Conservation (phyloP, 2,888 invertebrate genomes). For the Lepetodrilus schrolli region DNA sequence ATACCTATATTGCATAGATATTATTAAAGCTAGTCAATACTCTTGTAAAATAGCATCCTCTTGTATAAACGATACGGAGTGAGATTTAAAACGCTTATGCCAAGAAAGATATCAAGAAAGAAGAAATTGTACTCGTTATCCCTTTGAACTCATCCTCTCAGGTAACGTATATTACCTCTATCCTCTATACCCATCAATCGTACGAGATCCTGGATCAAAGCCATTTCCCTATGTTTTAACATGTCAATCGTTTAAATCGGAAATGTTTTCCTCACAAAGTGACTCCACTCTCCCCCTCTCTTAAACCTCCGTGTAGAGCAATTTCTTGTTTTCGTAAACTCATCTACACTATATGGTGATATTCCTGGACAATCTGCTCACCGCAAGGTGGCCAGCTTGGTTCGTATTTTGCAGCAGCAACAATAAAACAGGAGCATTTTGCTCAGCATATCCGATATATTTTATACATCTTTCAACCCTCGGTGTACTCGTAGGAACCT, state of each 20-base stretch:
- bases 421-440: conserved; percentile 23
- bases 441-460: conserved; percentile 22
- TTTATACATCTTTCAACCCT: conserved; percentile 23
- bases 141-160: too few relatives aligned
- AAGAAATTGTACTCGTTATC: too few relatives aligned
- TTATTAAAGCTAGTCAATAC: too few relatives aligned
- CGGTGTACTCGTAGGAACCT: not conserved
- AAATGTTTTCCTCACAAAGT: conserved; percentile 1
- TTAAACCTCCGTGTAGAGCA: not conserved
- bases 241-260: conserved; percentile 11
- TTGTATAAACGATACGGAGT: too few relatives aligned
- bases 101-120: too few relatives aligned
- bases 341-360: not conserved
- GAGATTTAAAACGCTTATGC: too few relatives aligned
- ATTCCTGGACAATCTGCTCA: not conserved
- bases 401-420: not conserved
- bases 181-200: conserved; percentile 3
- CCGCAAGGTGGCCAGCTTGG: not conserved
- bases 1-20: too few relatives aligned
- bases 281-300: not conserved
- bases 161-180: too few relatives aligned
- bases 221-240: conserved; percentile 1
- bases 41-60: too few relatives aligned
- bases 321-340: not conserved
- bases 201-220: too few relatives aligned